Percentiles rank a stretch among this genome's conserved stretches.
Evolutionary conservation across 2,113 vertebrate species (phyloP).

Genomic region (Ibidorhyncha struthersii): DNA sequence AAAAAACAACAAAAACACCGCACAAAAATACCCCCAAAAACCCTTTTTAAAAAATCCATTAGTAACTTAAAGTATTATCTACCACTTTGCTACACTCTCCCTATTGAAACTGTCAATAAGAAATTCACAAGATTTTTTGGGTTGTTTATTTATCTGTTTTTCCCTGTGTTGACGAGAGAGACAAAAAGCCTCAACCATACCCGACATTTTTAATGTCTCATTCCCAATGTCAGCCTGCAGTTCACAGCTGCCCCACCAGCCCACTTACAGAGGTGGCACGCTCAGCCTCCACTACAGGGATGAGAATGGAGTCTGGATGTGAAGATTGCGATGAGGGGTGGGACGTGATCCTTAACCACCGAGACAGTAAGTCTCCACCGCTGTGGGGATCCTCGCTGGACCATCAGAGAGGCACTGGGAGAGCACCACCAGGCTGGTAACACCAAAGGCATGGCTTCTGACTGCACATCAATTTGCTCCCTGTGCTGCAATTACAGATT

Average conservation of each 20-base stretch:
- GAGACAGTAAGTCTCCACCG: background rate
- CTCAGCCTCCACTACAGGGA: background rate
- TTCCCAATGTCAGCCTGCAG: background rate
- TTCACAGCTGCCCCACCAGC: background rate
- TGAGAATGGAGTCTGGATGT: background rate
- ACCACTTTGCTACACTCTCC: background rate
- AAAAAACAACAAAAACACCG: background rate
- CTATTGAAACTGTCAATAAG: background rate
- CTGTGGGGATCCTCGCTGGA: background rate
- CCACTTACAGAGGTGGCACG: background rate
- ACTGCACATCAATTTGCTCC: background rate
- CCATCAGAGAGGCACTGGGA: background rate
- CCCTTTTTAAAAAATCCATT: background rate
- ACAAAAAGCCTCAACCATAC: background rate
- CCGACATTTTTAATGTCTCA: background rate
- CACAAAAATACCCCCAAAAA: background rate
- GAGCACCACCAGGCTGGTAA: background rate
- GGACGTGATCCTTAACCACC: rapidly evolving
- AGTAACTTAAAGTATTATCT: background rate
- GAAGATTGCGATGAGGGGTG: rapidly evolving
- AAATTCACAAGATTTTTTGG: background rate
- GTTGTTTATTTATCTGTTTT: background rate
- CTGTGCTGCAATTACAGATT: background rate
- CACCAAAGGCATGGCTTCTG: background rate
- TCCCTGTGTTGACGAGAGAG: background rate